A percentile compares a stretch with the other conserved stretches of the same genome.
phyloP scores from a whole-genome alignment of 2,888 invertebrate genomes.

The Ecliptopera silaceata region DNA sequence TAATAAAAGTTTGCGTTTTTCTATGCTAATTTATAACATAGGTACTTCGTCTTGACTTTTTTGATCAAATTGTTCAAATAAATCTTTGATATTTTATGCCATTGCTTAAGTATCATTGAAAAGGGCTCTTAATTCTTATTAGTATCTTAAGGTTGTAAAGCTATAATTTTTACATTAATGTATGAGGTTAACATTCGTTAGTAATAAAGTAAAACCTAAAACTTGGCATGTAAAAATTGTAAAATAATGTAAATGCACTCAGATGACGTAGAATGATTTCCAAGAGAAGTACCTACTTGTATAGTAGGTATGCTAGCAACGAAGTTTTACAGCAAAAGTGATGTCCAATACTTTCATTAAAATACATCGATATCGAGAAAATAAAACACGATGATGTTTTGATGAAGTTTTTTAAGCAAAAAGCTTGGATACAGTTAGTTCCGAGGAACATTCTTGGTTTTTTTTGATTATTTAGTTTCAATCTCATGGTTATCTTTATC shows the following conservation, averaged over 20 bases:
- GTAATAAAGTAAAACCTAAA: conserved; percentile 16
- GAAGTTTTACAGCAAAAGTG: conserved; percentile 55
- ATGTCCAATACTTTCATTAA: conserved; percentile 30
- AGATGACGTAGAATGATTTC: conserved; percentile 62
- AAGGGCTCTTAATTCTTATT: not conserved
- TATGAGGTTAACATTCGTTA: not conserved
- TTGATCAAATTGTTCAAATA: too few relatives aligned
- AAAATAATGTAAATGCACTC: conserved; percentile 48
- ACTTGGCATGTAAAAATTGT: conserved; percentile 38
- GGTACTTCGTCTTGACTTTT: too few relatives aligned
- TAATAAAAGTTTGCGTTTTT: too few relatives aligned
- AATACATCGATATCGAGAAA: conserved; percentile 28
- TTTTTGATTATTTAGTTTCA: too few relatives aligned
- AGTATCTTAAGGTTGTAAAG: not conserved
- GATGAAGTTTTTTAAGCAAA: not conserved
- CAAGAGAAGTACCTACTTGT: conserved; percentile 75
- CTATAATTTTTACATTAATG: not conserved
- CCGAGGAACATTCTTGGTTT: conserved; percentile 17
- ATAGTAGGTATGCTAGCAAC: conserved; percentile 65
- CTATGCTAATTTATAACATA: too few relatives aligned
- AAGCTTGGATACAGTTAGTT: conserved; percentile 18
- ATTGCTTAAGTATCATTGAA: too few relatives aligned
- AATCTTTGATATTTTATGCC: too few relatives aligned
- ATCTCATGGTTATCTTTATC: not conserved
- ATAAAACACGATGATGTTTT: not conserved